These are phyloP conservation scores for Craterocephalus amniculus DNA, from an alignment of 2,797 vertebrate species.

Conservation along the genomic window DNA sequence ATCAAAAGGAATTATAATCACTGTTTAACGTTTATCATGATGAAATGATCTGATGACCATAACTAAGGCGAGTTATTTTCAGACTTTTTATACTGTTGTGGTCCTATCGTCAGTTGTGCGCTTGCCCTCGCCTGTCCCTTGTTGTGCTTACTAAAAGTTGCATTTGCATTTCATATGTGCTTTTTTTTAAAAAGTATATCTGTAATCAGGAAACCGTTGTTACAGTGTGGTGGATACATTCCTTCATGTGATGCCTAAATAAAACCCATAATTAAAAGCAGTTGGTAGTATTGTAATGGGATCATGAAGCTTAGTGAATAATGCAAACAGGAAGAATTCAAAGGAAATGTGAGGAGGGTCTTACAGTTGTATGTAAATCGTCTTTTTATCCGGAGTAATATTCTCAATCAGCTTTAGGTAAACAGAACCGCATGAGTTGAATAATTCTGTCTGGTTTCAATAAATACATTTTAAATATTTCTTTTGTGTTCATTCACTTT, in stretches of 20 bases:
- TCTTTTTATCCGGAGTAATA: slow-evolving; percentile 29
- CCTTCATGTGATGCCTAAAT: slow-evolving; percentile 40
- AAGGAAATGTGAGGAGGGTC: slow-evolving; percentile 32
- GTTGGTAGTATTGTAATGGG: slow-evolving; percentile 13
- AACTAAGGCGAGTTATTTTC: slow-evolving; percentile 31
- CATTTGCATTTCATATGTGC: slow-evolving; percentile 51
- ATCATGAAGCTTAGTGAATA: slow-evolving; percentile 35
- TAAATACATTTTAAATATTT: slow-evolving; percentile 71
- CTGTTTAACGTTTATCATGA: slow-evolving; percentile 55
- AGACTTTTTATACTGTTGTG: slow-evolving; percentile 62
- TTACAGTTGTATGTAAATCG: slow-evolving; percentile 5
- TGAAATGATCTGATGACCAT: slow-evolving; percentile 32
- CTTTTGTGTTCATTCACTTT: slow-evolving; percentile 17
- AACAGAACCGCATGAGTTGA: slow-evolving; percentile 17
- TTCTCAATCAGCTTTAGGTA: slow-evolving; percentile 28
- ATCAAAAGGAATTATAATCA: slow-evolving; percentile 31
- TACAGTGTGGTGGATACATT: slow-evolving; percentile 56
- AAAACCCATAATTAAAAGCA: slow-evolving; percentile 25
- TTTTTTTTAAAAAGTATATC: slow-evolving; percentile 18
- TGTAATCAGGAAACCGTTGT: slow-evolving; percentile 46
- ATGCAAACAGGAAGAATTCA: slow-evolving; percentile 9
- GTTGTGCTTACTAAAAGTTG: slow-evolving; percentile 40
- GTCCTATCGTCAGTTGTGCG: slow-evolving; percentile 32
- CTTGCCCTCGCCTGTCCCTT: slow-evolving; percentile 34
- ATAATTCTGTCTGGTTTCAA: slow-evolving; percentile 44